Evolutionary conservation across 2,888 invertebrate species (phyloP).

Genomic region (Scaptomyza caliginosa): DNA sequence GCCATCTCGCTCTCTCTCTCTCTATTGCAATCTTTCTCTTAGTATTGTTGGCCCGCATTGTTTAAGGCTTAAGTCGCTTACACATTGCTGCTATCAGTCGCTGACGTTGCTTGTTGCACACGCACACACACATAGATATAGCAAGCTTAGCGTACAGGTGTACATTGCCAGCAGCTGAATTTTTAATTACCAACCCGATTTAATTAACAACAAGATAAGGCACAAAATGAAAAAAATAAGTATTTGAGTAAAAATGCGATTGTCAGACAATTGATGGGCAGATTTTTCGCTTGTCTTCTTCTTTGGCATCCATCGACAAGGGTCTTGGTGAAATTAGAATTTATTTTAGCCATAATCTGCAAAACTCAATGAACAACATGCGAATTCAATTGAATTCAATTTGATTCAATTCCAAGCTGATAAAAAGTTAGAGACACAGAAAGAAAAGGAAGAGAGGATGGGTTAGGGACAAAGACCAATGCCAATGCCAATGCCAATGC

Average conservation of each 20-base stretch:
- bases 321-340: slow-evolving; percentile 68
- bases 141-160: slow-evolving; percentile 7
- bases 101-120: background rate
- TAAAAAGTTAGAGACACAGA: slow-evolving; percentile 13
- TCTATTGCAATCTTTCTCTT: background rate
- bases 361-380: slow-evolving; percentile 71
- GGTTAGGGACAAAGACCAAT: slow-evolving; percentile 8
- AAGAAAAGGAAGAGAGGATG: no score
- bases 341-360: slow-evolving; percentile 73
- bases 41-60: slow-evolving; percentile 31
- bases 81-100: background rate
- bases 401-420: slow-evolving; percentile 65
- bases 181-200: slow-evolving; percentile 68
- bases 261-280: slow-evolving; percentile 30
- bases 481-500: slow-evolving; percentile 13
- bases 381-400: slow-evolving; percentile 73
- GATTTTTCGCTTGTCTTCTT: background rate
- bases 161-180: slow-evolving; percentile 38
- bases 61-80: slow-evolving; percentile 61
- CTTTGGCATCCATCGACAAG: slow-evolving; percentile 6
- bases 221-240: background rate
- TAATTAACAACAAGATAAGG: slow-evolving; percentile 47
- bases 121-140: background rate
- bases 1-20: background rate
- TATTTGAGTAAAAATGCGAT: slow-evolving; percentile 4